Base-by-base conservation (phyloP, 2,888 invertebrate species). In the Argyresthia goedartella region DNA sequence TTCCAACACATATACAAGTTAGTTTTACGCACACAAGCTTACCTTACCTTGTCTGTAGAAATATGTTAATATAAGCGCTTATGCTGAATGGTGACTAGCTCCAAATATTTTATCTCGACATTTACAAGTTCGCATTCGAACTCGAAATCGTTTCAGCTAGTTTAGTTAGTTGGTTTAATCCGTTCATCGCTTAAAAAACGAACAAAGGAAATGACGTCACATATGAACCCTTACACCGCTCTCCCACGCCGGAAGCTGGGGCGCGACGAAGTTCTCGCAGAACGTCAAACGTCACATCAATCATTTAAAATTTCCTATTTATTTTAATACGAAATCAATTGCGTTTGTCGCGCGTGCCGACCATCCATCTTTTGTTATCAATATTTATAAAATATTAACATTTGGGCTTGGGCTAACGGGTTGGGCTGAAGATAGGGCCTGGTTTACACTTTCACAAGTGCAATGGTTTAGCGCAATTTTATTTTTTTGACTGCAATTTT, bases 291-390 rank as follows among this genome's bases (percentile, higher is more conserved):
- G 81, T 84, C 85, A 73, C 73, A 81, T 85, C 85, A 73, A 84
- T 85, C 85, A 82, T 67, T 52, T 56, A 51, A 56, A 62, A 65
- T 69, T 64, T 64, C 63, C 69, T 72, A 73, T 82, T 84, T 80
- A 76, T 79, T 78, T 81, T 78, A 76, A 25, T 25, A 25, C 25
- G 3, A 76, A 86, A 86, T 85, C 85, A 85, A 85, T 85, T 84
- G 75, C 73, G 57, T 66, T 54, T 71, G 77, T 14, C 16, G 25
- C 82, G 79, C 84, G 84, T 84, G 84, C 57, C 64, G 57, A 35
- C 57, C 75, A 86, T 86, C 80, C 81, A 82, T 86, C 85, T 82
- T 78, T 62, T 59, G 71, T 78, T 85, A 85, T 85, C 82, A 78
- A 77, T 78, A 73, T 75, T 75, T 25, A 47, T 47, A 47, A 11